Conservation (phyloP, 2,797 vertebrate species). For the Centropyge bicolor region DNA sequence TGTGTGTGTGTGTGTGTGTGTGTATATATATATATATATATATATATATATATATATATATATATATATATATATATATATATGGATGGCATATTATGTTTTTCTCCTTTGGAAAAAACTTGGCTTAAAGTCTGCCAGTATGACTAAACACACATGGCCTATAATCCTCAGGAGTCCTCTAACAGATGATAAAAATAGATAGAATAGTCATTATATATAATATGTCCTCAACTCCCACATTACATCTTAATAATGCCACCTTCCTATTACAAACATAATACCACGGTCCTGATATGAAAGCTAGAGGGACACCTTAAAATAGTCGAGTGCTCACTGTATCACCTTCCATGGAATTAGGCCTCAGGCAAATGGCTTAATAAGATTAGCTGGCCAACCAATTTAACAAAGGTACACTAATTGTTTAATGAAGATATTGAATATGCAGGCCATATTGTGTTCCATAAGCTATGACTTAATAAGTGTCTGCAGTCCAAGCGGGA, state of each 20-base stretch:
- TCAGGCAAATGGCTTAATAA: conserved; percentile 69
- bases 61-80: no score
- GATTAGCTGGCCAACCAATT: conserved; percentile 76
- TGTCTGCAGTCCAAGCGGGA: conserved; percentile 72
- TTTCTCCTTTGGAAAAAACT: conserved; percentile 8
- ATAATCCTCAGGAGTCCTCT: conserved; percentile 34
- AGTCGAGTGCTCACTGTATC: conserved; percentile 60
- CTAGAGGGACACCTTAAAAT: conserved; percentile 31
- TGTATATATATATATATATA: no score
- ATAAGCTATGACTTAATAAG: conserved; percentile 80
- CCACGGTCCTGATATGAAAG: conserved; percentile 36
- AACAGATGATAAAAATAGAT: conserved; percentile 55
- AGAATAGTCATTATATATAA: conserved; percentile 58
- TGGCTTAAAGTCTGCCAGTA: conserved; percentile 4
- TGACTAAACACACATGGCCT: conserved; percentile 22
- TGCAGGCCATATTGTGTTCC: conserved; percentile 75
- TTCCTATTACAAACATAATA: conserved; percentile 55
- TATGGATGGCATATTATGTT: neutral
- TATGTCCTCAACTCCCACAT: conserved; percentile 58
- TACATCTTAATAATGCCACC: conserved; percentile 49
- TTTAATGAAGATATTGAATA: conserved; percentile 83
- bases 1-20: no score
- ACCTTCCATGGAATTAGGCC: conserved; percentile 68
- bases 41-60: no score
- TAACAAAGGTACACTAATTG: conserved; percentile 76